These are phyloP conservation scores for Pyralis farinalis DNA, from an alignment of 2,888 invertebrate species.

Conservation along the genomic window DNA sequence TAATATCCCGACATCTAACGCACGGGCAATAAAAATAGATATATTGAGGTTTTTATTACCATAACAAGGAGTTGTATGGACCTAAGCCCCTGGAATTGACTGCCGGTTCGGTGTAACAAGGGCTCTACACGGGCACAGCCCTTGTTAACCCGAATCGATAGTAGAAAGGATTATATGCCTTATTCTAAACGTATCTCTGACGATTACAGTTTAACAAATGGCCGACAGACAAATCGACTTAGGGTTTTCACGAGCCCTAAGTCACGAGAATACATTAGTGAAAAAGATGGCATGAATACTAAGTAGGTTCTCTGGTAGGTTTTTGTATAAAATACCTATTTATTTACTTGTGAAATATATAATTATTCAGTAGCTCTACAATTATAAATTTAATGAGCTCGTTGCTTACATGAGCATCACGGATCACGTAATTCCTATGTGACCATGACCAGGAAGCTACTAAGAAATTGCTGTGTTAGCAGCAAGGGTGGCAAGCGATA, in stretches of 20 bases:
- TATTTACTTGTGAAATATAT: neutral
- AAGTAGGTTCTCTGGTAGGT: neutral
- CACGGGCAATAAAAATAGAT: conserved; percentile 44
- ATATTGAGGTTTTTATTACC: conserved; percentile 50
- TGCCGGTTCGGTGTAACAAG: conserved; percentile 21
- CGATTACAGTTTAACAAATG: neutral
- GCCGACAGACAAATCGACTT: neutral
- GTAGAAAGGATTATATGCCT: conserved; percentile 10
- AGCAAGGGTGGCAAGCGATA: too few relatives aligned
- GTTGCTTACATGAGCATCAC: too few relatives aligned
- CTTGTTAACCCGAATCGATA: too few relatives aligned
- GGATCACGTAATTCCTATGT: too few relatives aligned
- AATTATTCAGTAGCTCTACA: too few relatives aligned
- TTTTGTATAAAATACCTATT: neutral
- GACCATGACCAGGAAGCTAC: too few relatives aligned
- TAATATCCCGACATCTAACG: neutral
- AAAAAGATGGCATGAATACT: neutral
- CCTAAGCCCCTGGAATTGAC: conserved; percentile 30
- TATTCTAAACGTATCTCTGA: conserved; percentile 4
- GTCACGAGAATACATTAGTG: conserved; percentile 2
- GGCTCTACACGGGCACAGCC: too few relatives aligned
- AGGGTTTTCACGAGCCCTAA: conserved; percentile 1
- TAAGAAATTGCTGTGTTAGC: too few relatives aligned
- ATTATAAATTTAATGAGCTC: too few relatives aligned
- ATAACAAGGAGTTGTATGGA: conserved; percentile 48